Evolutionary conservation across 1,140 invertebrate species (phyloP), one percentile per base, ranked within the genome.

Genomic region (Leptopilina boulardi): DNA sequence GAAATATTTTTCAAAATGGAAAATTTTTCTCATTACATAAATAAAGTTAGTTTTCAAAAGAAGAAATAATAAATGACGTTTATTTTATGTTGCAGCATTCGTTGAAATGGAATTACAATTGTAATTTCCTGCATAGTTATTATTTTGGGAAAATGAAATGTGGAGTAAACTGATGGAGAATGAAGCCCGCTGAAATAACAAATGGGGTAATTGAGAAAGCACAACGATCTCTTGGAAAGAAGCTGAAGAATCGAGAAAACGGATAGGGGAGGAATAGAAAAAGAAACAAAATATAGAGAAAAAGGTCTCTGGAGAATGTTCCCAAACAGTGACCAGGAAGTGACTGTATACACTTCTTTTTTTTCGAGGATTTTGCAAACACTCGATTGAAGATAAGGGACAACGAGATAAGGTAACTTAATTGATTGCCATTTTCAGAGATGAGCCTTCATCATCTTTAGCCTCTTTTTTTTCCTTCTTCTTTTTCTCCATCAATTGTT

Each of bases 381-480:
- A 89, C 84, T 89, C 77, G 77, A 84, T 82, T 70, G 23, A 74
- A 41, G n/a, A 77, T 38, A 78, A 80, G 77, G 71, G 71, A 70
- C 51, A 74, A 66, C 44, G 44, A 80, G 9, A 76, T 73, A 47
- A 38, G 34, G 75, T 59, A 54, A 75, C 82, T 81, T 89, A 90
- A 90, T 89, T 90, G 87, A 89, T 88, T 90, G 82, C 79, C 76
- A 71, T 86, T 87, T 88, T 76, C 44, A 80, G 73, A 11, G 59
- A 38, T 38, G 11, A 54, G 73, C 44, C 26, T n/a, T n/a, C 75
- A 77, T 77, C 38, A 73, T 56, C 74, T 77, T 78, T 73, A 79
- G 54, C 30, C 74, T 51, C 77, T 78, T 80, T 75, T 18, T 71
- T 13, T 74, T 42, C 38, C 70, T 80, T 79, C 54, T 30, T 15